phyloP scores from a whole-genome alignment of 2,797 vertebrate genomes.

The Kryptolebias ocellatus region DNA sequence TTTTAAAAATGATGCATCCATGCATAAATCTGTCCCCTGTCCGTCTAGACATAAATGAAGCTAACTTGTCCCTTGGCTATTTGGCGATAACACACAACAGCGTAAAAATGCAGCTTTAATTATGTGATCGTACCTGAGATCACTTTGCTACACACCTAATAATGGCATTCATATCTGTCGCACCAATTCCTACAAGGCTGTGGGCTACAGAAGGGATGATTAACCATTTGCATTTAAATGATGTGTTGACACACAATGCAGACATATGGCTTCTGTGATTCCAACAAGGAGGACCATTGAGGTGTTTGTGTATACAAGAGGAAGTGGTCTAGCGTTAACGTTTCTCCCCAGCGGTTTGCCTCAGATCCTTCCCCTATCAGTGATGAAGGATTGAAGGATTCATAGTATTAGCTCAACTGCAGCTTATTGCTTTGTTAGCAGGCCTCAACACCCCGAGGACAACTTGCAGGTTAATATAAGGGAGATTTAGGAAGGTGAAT shows the following conservation, averaged over 20 bases:
- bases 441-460: conserved; percentile 52
- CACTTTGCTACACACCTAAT: conserved; percentile 47
- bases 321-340: conserved; percentile 57
- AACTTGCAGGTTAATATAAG: conserved; percentile 60
- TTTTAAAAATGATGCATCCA: neutral
- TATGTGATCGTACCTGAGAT: conserved; percentile 64
- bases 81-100: neutral
- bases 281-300: conserved; percentile 26
- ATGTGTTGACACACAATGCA: conserved; percentile 61
- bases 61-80: conserved; percentile 23
- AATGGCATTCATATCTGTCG: conserved; percentile 35
- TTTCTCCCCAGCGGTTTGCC: conserved; percentile 38
- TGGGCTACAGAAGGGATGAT: conserved; percentile 50
- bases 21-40: conserved; percentile 4
- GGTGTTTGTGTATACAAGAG: conserved; percentile 30
- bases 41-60: conserved; percentile 1
- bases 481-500: conserved; percentile 68
- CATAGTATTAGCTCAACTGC: conserved; percentile 39
- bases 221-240: conserved; percentile 81
- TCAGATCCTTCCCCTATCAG: conserved; percentile 43
- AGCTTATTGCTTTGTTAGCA: conserved; percentile 69
- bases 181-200: conserved; percentile 43
- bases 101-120: conserved; percentile 56
- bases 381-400: conserved; percentile 53
- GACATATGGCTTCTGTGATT: conserved; percentile 34